Conservation (phyloP, 1,140 invertebrate genomes). For the Trypoxylus dichotomus region DNA sequence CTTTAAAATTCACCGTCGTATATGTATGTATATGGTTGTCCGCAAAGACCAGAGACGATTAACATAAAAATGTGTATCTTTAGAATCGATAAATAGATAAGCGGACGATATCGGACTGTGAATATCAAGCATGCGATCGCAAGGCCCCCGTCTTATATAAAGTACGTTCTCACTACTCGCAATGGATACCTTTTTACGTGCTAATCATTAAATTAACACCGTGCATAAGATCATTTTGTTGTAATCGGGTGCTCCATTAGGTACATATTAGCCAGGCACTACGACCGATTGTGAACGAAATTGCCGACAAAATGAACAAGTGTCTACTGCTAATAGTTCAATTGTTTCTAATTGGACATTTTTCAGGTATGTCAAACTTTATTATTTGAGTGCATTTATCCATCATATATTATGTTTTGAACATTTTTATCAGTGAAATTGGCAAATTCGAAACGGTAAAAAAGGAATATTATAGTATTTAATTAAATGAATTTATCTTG, state of each 20-base stretch:
- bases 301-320: background rate
- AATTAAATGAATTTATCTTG: too few species aligned
- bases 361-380: background rate
- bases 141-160: background rate
- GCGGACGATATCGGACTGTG: constrained; percentile 20
- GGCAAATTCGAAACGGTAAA: too few species aligned
- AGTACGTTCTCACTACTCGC: background rate
- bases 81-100: constrained; percentile 19
- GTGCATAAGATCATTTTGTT: background rate
- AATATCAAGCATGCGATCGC: background rate
- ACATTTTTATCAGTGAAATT: too few species aligned
- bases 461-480: too few species aligned
- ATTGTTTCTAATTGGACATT: background rate
- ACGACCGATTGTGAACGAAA: background rate
- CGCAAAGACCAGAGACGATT: background rate
- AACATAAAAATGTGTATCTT: constrained; percentile 20
- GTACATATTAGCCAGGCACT: background rate
- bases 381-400: background rate
- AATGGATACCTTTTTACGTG: background rate
- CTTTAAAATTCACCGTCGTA: background rate
- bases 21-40: background rate
- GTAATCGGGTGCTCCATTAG: background rate
- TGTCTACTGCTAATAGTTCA: background rate
- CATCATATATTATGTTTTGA: too few species aligned
- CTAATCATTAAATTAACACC: constrained; percentile 7